These are phyloP conservation scores for Peromyscus maniculatus DNA, from an alignment of 2,113 vertebrate species.

Conservation along the genomic window DNA sequence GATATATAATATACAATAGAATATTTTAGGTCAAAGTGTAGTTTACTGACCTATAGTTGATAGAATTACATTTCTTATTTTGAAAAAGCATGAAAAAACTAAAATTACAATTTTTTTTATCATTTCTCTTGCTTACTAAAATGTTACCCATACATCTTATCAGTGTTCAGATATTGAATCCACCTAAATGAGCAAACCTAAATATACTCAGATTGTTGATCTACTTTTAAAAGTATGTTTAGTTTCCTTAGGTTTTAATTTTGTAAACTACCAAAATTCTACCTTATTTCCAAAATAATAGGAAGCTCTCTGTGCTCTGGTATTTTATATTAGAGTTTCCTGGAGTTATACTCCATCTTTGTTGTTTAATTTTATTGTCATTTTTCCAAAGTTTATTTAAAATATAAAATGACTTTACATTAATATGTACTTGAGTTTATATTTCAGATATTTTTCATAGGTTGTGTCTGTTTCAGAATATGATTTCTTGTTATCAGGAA, in stretches of 20 bases:
- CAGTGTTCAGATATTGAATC: neutral
- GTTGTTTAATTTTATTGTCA: neutral
- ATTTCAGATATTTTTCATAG: constrained; percentile 61
- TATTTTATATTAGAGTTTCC: neutral
- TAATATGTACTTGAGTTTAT: constrained; percentile 40
- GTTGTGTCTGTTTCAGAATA: constrained; percentile 62
- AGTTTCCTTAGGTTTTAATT: constrained; percentile 34
- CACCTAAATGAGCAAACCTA: neutral
- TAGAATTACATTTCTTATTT: neutral
- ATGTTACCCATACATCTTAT: neutral
- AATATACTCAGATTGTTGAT: neutral
- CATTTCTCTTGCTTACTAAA: constrained; percentile 11
- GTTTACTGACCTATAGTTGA: neutral
- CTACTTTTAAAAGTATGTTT: constrained; percentile 33
- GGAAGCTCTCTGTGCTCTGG: neutral
- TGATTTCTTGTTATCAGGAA: constrained; percentile 66
- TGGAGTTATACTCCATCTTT: neutral
- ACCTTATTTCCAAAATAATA: constrained; percentile 37
- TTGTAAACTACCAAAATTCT: neutral
- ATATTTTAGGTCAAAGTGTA: neutral
- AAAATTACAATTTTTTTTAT: neutral
- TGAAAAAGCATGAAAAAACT: neutral
- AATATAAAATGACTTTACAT: constrained; percentile 51
- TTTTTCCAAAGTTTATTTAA: neutral
- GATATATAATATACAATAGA: neutral